Conservation (phyloP, 2,797 vertebrate genomes). For the Myripristis murdjan region DNA sequence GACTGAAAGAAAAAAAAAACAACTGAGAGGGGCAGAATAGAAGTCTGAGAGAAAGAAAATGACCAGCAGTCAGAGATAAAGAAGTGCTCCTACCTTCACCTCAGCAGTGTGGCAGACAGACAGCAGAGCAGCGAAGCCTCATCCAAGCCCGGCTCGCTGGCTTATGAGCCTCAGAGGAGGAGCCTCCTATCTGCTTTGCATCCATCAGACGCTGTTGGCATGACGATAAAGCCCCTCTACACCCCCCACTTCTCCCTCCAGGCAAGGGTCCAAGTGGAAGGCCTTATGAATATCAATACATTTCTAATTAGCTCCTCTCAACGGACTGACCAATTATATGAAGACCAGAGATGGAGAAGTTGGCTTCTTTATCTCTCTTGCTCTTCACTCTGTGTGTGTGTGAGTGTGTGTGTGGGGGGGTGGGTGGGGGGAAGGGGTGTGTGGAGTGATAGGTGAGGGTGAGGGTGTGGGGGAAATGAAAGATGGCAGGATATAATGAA, state of each 20-base stretch:
- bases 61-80: background rate
- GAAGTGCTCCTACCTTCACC: conserved; percentile 58
- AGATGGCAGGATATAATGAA: too few relatives aligned
- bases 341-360: background rate
- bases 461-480: too few relatives aligned
- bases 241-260: background rate
- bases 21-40: background rate
- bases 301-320: conserved; percentile 41
- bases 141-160: conserved; percentile 39
- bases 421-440: background rate
- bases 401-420: background rate
- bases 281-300: conserved; percentile 54
- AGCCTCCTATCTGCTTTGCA: conserved; percentile 34
- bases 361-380: too few relatives aligned
- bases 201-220: conserved; percentile 60
- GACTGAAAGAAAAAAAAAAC: conserved; percentile 21
- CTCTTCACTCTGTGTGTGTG: too few relatives aligned
- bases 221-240: conserved; percentile 26
- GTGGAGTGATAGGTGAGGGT: too few relatives aligned
- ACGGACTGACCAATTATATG: conserved; percentile 28
- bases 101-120: conserved; percentile 28
- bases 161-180: conserved; percentile 77
- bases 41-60: background rate
- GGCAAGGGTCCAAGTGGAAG: background rate
- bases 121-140: conserved; percentile 12